A percentile compares a stretch with the other conserved stretches of the same genome.
Evolutionary conservation across 2,888 invertebrate genomes (phyloP).

Genomic region (Nyleta sp.): DNA sequence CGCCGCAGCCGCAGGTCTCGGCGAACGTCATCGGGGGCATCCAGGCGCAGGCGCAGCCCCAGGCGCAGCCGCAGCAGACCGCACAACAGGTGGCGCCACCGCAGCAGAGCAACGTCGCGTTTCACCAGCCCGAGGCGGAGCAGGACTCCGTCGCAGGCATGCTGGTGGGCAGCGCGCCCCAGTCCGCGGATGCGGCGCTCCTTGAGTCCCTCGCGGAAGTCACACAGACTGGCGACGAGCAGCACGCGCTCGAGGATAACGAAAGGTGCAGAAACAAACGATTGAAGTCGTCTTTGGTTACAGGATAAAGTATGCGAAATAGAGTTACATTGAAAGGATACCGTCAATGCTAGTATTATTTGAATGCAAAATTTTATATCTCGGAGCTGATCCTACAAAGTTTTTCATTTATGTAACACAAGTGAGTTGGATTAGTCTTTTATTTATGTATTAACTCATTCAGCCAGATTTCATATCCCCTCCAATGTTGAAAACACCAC

Average conservation of each 20-base stretch:
- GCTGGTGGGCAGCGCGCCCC: conserved; percentile 68
- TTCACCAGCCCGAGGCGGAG: conserved; percentile 76
- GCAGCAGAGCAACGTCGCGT: conserved; percentile 72
- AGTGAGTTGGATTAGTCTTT: no score
- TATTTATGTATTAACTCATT: no score
- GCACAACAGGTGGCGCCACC: conserved; percentile 65
- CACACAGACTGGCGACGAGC: conserved; percentile 79
- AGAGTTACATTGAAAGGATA: no score
- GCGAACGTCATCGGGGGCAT: conserved; percentile 73
- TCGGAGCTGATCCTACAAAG: no score
- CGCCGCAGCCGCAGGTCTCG: conserved; percentile 71
- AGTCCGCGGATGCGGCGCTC: conserved; percentile 77
- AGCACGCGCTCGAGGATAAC: conserved; percentile 81
- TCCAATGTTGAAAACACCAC: no score
- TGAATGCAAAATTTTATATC: no score
- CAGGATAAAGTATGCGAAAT: no score
- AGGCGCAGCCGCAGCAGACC: conserved; percentile 73
- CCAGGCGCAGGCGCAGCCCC: conserved; percentile 68
- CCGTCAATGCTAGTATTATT: no score
- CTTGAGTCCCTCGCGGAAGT: conserved; percentile 82
- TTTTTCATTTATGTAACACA: no score
- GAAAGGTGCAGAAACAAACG: conserved; percentile 79
- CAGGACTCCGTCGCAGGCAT: conserved; percentile 77
- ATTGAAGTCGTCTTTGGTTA: no score
- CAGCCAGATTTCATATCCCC: no score